phyloP scores from a whole-genome alignment of 2,888 invertebrate species.

The Pterostichus madidus region DNA sequence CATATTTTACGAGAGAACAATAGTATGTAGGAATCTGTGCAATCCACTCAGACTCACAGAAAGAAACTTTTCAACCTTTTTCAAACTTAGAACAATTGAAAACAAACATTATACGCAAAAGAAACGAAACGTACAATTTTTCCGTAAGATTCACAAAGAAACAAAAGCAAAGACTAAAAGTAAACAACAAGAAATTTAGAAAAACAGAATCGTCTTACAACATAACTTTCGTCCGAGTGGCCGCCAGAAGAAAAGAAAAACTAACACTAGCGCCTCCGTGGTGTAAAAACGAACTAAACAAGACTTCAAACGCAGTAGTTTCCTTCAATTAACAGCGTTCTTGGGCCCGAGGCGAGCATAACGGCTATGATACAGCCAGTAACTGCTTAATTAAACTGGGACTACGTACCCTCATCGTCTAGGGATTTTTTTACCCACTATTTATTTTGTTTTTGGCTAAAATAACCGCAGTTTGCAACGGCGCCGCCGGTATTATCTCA shows the following conservation, averaged over 20 bases:
- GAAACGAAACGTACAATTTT: conserved; percentile 47
- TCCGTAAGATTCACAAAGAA: conserved; percentile 55
- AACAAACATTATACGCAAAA: conserved; percentile 59
- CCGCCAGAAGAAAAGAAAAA: conserved; percentile 52
- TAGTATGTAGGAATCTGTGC: conserved; percentile 18
- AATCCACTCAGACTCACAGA: conserved; percentile 34
- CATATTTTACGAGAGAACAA: conserved; percentile 35
- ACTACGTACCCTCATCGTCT: conserved; percentile 43
- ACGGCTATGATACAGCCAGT: conserved; percentile 19
- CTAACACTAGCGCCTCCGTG: conserved; percentile 56
- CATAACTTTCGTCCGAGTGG: conserved; percentile 49
- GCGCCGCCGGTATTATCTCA: conserved; percentile 56
- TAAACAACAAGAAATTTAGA: conserved; percentile 31
- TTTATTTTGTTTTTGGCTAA: conserved; percentile 53
- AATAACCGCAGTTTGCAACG: conserved; percentile 50
- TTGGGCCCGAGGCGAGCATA: conserved; percentile 24
- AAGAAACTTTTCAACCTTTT: conserved; percentile 34
- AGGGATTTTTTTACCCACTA: conserved; percentile 29
- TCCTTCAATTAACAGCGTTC: conserved; percentile 61
- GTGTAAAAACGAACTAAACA: conserved; percentile 57
- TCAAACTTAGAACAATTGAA: conserved; percentile 56
- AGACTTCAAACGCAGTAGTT: conserved; percentile 65
- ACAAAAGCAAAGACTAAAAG: conserved; percentile 52
- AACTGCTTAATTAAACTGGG: conserved; percentile 64
- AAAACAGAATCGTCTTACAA: conserved; percentile 27